Evolutionary conservation across 1,140 invertebrate genomes (phyloP).

Genomic region (Cydia splendana): DNA sequence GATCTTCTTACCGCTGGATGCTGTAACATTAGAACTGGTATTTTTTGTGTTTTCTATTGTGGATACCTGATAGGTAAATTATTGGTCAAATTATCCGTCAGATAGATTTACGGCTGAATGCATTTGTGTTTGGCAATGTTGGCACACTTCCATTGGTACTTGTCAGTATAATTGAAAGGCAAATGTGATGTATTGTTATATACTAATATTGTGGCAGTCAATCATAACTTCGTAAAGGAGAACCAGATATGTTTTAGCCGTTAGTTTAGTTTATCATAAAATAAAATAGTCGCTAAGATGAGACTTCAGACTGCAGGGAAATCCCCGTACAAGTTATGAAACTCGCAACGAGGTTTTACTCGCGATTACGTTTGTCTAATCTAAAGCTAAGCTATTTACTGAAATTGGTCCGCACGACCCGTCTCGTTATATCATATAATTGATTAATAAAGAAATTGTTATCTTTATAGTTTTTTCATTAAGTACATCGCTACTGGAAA

Average conservation of each 20-base stretch:
- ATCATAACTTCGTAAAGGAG: neutral
- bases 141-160: constrained; percentile 9
- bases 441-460: too few relatives aligned
- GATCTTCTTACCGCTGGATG: constrained; percentile 62
- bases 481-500: too few relatives aligned
- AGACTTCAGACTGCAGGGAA: too few relatives aligned
- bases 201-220: neutral
- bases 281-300: neutral
- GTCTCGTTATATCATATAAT: too few relatives aligned
- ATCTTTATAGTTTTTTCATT: too few relatives aligned
- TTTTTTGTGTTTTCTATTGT: constrained; percentile 9
- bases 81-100: constrained; percentile 32
- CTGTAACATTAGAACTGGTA: constrained; percentile 36
- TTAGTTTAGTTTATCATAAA: neutral
- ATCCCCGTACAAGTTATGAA: too few relatives aligned
- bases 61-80: constrained; percentile 6
- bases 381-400: too few relatives aligned
- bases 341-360: too few relatives aligned
- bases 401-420: too few relatives aligned
- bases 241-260: neutral
- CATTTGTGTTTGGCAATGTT: constrained; percentile 3
- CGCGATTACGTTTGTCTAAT: too few relatives aligned
- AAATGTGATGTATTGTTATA: constrained; percentile 4
- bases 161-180: constrained; percentile 6
- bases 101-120: constrained; percentile 30